These are phyloP conservation scores for Ptyas mucosa DNA, from an alignment of 2,113 vertebrate genomes.

Conservation along the genomic window DNA sequence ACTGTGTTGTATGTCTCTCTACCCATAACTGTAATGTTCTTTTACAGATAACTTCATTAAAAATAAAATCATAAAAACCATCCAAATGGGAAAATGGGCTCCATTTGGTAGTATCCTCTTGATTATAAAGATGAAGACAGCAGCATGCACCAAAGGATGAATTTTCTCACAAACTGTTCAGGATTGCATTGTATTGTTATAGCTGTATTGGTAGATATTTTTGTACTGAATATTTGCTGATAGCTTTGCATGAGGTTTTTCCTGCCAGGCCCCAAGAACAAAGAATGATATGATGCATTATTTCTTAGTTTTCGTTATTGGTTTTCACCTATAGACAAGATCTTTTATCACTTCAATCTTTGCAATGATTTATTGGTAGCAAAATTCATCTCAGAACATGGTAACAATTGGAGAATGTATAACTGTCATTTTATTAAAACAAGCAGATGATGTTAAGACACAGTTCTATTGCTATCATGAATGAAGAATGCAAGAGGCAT, in stretches of 20 bases:
- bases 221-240: not conserved
- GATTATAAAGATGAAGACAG: not conserved
- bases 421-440: not conserved
- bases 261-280: not conserved
- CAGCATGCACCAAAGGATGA: not conserved
- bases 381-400: not conserved
- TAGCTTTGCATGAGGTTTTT: not conserved
- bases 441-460: not conserved
- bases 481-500: not conserved
- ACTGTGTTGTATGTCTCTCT: not conserved
- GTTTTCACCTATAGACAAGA: not conserved
- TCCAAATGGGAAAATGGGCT: not conserved
- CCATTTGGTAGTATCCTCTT: not conserved
- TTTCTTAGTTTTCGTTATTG: not conserved
- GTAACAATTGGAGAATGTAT: not conserved
- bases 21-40: not conserved
- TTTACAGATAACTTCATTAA: not conserved
- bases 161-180: not conserved
- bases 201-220: not conserved
- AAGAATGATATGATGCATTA: not conserved
- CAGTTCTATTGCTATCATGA: not conserved
- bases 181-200: not conserved
- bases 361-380: not conserved
- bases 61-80: not conserved
- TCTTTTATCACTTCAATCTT: not conserved